Percentiles rank a stretch among this genome's conserved stretches.
phyloP scores from a whole-genome alignment of 2,797 vertebrate genomes.

The Propithecus deckenii region DNA sequence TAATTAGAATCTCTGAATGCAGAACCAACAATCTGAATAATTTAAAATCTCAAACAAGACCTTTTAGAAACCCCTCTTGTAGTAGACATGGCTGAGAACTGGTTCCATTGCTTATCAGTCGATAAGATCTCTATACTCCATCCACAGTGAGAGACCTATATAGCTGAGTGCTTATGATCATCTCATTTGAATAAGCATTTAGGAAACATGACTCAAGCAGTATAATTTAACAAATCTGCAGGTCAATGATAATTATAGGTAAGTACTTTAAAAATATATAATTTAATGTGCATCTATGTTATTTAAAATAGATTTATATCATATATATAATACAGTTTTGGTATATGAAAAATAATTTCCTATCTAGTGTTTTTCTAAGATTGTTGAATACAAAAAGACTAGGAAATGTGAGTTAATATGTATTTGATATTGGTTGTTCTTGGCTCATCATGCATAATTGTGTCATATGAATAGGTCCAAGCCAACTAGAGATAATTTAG shows the following conservation, averaged over 20 bases:
- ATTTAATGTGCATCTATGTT: background rate
- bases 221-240: background rate
- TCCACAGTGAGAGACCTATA: background rate
- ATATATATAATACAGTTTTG: background rate
- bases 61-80: background rate
- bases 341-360: background rate
- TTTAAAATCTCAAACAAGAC: background rate
- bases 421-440: constrained; percentile 61
- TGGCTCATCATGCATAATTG: constrained; percentile 56
- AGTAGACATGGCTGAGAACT: background rate
- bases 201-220: constrained; percentile 20
- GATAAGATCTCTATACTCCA: background rate
- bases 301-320: background rate
- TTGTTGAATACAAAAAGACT: constrained; percentile 15
- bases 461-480: constrained; percentile 53
- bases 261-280: background rate
- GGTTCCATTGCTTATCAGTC: background rate
- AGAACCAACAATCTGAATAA: background rate
- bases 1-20: constrained; percentile 1
- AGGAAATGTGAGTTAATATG: constrained; percentile 26
- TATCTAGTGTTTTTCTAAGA: constrained; percentile 1
- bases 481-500: constrained; percentile 68
- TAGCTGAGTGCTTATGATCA: background rate
- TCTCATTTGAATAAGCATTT: constrained; percentile 16
- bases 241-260: background rate